Percentiles rank a stretch among this genome's conserved stretches.
Evolutionary conservation across 2,888 invertebrate species (phyloP).

Genomic region (Pseudoips prasinana): DNA sequence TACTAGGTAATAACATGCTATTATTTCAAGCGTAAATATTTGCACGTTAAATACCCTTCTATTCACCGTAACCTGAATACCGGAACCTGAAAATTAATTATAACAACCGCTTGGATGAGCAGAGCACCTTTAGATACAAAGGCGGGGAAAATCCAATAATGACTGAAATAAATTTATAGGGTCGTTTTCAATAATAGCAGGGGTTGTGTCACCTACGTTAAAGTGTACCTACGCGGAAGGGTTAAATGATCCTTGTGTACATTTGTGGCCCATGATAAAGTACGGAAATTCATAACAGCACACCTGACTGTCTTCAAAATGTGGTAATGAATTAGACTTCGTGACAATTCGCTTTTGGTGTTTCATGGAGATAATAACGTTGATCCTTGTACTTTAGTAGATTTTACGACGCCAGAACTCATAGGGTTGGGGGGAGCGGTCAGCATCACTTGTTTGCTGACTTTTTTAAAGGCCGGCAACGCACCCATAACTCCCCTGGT

Average conservation of each 20-base stretch:
- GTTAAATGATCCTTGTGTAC: constrained; percentile 36
- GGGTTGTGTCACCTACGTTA: constrained; percentile 35
- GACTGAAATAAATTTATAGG: constrained; percentile 50
- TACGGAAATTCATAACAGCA: constrained; percentile 5
- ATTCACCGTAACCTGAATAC: constrained; percentile 13
- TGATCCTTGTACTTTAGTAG: no score
- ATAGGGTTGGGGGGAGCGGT: no score
- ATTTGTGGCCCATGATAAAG: constrained; percentile 19
- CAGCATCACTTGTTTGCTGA: no score
- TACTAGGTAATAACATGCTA: no score
- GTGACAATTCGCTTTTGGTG: no score
- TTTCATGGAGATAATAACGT: not conserved
- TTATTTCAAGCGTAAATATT: constrained; percentile 16
- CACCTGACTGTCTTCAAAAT: constrained; percentile 1
- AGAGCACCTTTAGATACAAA: constrained; percentile 20
- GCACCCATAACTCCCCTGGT: no score
- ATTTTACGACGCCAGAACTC: no score
- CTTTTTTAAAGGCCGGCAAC: no score
- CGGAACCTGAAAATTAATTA: constrained; percentile 26
- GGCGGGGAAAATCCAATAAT: constrained; percentile 40
- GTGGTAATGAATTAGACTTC: no score
- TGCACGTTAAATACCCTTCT: constrained; percentile 15
- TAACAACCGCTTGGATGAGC: constrained; percentile 14
- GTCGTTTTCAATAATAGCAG: constrained; percentile 45
- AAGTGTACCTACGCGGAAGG: constrained; percentile 34